Conservation (phyloP, 2,113 vertebrate species). For the Pseudolaguvia tuberculata region DNA sequence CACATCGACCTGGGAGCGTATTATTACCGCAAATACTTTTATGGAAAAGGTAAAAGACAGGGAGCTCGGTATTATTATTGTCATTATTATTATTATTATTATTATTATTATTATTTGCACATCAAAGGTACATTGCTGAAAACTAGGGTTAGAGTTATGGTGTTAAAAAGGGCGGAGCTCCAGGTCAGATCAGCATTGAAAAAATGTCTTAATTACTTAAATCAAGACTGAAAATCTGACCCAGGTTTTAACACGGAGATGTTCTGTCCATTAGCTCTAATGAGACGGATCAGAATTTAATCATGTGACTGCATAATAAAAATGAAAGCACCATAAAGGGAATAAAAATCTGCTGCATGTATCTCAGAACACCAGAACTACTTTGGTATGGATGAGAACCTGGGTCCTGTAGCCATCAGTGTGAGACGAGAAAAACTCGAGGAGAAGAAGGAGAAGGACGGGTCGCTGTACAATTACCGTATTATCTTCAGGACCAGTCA, state of each 20-base stretch:
- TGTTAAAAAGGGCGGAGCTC: too few relatives aligned
- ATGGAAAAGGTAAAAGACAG: conserved; percentile 85
- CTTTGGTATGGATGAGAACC: conserved; percentile 91
- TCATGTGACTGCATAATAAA: background rate
- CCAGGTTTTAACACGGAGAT: too few relatives aligned
- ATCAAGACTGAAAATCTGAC: too few relatives aligned
- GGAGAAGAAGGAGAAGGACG: conserved; percentile 90
- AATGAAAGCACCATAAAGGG: background rate
- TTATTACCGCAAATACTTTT: conserved; percentile 96
- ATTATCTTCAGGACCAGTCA: conserved; percentile 94
- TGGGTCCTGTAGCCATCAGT: conserved; percentile 93
- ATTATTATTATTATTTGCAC: too few relatives aligned
- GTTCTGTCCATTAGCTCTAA: too few relatives aligned
- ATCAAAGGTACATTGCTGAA: too few relatives aligned
- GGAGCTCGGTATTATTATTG: too few relatives aligned
- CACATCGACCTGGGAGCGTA: conserved; percentile 96
- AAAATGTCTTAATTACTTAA: too few relatives aligned
- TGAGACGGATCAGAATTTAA: too few relatives aligned
- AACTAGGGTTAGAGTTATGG: too few relatives aligned
- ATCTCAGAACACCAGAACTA: conserved; percentile 93
- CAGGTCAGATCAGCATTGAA: too few relatives aligned
- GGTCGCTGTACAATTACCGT: conserved; percentile 89
- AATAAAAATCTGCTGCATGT: conserved; percentile 4
- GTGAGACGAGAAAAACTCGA: conserved; percentile 89
- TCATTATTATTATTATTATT: too few relatives aligned